Evolutionary conservation across 2,888 invertebrate species (phyloP).

Genomic region (Tipula confusa): DNA sequence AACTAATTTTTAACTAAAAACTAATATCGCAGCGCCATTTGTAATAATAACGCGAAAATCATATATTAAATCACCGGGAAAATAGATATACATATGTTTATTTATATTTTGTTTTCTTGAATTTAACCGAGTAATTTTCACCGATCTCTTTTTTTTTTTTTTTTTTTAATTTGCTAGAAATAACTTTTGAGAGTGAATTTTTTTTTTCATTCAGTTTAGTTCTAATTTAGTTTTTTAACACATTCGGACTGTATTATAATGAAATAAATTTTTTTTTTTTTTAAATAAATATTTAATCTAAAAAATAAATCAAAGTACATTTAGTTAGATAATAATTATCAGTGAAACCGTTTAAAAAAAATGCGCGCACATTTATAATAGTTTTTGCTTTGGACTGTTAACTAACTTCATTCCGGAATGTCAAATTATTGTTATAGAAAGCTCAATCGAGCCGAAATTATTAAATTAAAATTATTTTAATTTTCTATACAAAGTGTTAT

Average conservation of each 20-base stretch:
- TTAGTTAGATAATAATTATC: neutral
- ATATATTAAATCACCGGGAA: slow-evolving; percentile 12
- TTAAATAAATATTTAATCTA: neutral
- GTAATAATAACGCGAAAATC: neutral
- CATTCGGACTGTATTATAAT: slow-evolving; percentile 3
- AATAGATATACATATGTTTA: neutral
- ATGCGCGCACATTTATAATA: neutral
- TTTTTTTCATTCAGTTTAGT: slow-evolving; percentile 4
- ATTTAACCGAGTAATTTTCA: neutral
- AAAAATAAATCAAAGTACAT: neutral
- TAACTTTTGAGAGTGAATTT: neutral
- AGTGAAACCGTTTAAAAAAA: neutral
- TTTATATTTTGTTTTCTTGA: neutral
- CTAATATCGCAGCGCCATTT: neutral
- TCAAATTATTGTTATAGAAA: neutral
- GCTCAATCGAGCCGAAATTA: slow-evolving; percentile 3
- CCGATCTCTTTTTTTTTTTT: neutral
- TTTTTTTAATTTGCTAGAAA: neutral
- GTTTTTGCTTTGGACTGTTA: neutral
- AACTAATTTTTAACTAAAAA: neutral
- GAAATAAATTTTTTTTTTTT: neutral
- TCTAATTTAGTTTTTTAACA: slow-evolving; percentile 26
- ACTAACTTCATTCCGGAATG: neutral
- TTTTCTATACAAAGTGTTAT: neutral
- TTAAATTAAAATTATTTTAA: neutral